A percentile compares a stretch with the other conserved stretches of the same genome.
Conservation (phyloP, 1,140 invertebrate species). For the Halesus radiatus region DNA sequence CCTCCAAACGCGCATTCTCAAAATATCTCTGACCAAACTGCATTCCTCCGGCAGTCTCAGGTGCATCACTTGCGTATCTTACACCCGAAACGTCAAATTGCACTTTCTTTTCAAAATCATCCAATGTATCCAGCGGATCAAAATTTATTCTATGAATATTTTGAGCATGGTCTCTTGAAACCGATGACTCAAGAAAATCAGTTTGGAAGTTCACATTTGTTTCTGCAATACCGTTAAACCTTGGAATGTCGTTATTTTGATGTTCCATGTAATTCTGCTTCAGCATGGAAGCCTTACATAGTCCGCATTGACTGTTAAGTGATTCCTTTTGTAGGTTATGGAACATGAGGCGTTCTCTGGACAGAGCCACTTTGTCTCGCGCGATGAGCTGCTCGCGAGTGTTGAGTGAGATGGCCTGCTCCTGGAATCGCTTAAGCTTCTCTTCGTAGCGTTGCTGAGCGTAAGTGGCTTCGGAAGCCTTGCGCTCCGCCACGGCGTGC, state of each 20-base stretch:
- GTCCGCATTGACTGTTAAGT: constrained; percentile 63
- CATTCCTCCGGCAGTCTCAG: background rate
- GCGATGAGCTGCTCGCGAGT: constrained; percentile 68
- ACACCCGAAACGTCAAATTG: constrained; percentile 6
- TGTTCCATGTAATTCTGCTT: constrained; percentile 10
- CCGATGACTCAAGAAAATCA: constrained; percentile 13
- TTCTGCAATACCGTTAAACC: background rate
- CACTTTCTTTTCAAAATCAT: constrained; percentile 3
- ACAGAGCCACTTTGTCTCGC: constrained; percentile 66
- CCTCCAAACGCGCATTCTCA: constrained; percentile 2
- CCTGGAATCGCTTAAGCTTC: constrained; percentile 65
- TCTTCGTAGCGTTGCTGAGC: constrained; percentile 67
- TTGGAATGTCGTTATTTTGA: constrained; percentile 50
- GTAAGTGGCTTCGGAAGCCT: constrained; percentile 64
- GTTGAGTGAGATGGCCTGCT: constrained; percentile 66
- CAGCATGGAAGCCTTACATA: constrained; percentile 60
- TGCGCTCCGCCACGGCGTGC: constrained; percentile 66
- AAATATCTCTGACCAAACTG: background rate
- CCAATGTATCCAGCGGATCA: background rate
- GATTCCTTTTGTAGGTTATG: constrained; percentile 66
- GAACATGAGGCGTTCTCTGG: constrained; percentile 65
- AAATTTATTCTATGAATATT: constrained; percentile 9
- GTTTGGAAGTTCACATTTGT: constrained; percentile 42
- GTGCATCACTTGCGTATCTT: background rate
- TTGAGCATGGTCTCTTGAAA: constrained; percentile 10